These are phyloP conservation scores for Cinclus mexicanus DNA, from an alignment of 2,113 vertebrate genomes.

Conservation along the genomic window DNA sequence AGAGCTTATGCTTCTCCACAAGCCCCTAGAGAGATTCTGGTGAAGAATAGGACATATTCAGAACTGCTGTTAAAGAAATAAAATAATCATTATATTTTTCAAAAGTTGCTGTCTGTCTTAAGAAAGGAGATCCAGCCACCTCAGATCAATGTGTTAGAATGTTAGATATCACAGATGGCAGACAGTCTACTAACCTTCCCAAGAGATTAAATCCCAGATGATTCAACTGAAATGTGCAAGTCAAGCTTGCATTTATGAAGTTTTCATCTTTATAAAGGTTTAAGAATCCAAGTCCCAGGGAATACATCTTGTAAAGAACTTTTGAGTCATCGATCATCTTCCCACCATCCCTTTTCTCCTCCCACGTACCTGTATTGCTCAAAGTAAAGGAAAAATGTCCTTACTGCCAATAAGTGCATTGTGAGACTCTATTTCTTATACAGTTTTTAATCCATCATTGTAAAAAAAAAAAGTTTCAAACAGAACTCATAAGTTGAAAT, in stretches of 20 bases:
- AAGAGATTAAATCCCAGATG: conserved; percentile 37
- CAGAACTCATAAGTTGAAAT: neutral
- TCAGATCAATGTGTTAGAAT: conserved; percentile 6
- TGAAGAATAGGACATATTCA: neutral
- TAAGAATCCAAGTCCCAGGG: conserved; percentile 11
- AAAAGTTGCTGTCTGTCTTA: neutral
- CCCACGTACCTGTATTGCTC: conserved; percentile 44
- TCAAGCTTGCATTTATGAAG: neutral
- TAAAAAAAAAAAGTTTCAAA: neutral
- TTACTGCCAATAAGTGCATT: conserved; percentile 16
- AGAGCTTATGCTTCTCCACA: neutral
- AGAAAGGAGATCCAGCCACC: neutral
- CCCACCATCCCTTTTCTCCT: conserved; percentile 51
- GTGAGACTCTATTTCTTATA: neutral
- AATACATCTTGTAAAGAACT: conserved; percentile 45
- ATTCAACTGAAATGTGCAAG: neutral
- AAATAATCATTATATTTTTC: neutral
- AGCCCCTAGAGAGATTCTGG: neutral
- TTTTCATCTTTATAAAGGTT: conserved; percentile 11
- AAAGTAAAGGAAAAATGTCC: conserved; percentile 21
- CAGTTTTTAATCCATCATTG: neutral
- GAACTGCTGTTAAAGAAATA: neutral
- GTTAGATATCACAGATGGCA: conserved; percentile 35
- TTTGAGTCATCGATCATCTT: conserved; percentile 64
- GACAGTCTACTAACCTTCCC: conserved; percentile 38